phyloP scores from a whole-genome alignment of 1,140 invertebrate species.

The Cotesia chilonis region DNA sequence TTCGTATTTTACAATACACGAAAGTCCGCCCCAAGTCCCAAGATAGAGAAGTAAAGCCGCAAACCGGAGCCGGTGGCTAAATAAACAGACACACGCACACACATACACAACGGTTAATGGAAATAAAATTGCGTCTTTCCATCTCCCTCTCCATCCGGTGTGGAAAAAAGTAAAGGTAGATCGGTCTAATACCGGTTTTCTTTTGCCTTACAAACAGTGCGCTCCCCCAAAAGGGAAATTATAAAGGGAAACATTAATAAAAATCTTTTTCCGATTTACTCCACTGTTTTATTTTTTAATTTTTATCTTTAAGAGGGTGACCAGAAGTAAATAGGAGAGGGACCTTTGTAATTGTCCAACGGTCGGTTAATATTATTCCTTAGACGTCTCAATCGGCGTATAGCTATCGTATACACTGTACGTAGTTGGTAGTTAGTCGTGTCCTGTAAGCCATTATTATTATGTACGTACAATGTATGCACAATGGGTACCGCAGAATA shows the following conservation, averaged over 20 bases:
- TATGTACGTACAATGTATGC: no score
- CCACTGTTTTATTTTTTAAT: background rate
- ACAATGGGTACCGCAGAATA: background rate
- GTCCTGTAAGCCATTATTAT: background rate
- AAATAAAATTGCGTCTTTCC: slow-evolving; percentile 45
- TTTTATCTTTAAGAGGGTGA: no score
- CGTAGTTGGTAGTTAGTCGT: background rate
- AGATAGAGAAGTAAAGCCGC: background rate
- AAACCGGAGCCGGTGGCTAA: slow-evolving; percentile 34
- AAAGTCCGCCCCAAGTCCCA: slow-evolving; percentile 1
- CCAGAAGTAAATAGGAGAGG: background rate
- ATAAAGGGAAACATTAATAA: background rate
- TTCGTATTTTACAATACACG: background rate
- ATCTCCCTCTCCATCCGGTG: background rate
- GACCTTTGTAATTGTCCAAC: slow-evolving; percentile 18
- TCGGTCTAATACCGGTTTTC: slow-evolving; percentile 1
- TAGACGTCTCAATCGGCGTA: slow-evolving; percentile 44
- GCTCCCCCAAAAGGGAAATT: no score
- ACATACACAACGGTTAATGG: slow-evolving; percentile 37
- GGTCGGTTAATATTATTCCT: slow-evolving; percentile 19
- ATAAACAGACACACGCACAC: slow-evolving; percentile 39
- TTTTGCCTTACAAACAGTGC: background rate
- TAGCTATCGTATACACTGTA: no score
- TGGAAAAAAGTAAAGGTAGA: slow-evolving; percentile 1
- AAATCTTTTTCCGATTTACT: background rate